Evolutionary conservation across 2,888 invertebrate species (phyloP).

Genomic region (Baronia brevicornis): DNA sequence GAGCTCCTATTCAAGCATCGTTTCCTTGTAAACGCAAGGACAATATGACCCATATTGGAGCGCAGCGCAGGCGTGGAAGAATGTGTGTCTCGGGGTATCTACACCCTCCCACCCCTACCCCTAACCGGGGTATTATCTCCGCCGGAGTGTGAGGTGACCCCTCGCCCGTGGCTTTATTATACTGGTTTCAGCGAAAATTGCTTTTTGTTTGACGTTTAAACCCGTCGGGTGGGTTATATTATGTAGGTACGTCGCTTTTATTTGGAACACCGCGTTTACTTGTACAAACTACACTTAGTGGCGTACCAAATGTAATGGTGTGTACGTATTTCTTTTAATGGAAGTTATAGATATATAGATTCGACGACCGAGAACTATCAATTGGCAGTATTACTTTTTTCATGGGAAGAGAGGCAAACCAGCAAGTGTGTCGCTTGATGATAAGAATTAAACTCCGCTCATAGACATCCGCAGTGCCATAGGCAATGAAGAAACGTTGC

Average conservation of each 20-base stretch:
- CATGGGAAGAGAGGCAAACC: no score
- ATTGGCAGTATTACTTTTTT: no score
- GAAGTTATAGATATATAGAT: no score
- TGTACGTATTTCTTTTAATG: no score
- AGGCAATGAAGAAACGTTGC: no score
- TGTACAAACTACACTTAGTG: no score
- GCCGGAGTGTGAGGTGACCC: constrained; percentile 27
- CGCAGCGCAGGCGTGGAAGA: constrained; percentile 60
- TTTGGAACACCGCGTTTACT: constrained; percentile 18
- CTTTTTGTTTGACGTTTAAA: constrained; percentile 34
- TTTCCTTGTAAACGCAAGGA: constrained; percentile 32
- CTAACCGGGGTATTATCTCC: constrained; percentile 40
- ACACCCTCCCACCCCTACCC: constrained; percentile 22
- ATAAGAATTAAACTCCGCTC: no score
- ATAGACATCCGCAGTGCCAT: no score
- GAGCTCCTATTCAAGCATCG: constrained; percentile 17
- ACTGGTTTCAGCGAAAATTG: constrained; percentile 37
- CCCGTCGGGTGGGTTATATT: constrained; percentile 19
- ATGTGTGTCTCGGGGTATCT: constrained; percentile 49
- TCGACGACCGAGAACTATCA: no score
- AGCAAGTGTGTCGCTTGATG: no score
- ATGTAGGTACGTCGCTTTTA: constrained; percentile 20
- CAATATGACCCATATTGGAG: constrained; percentile 61
- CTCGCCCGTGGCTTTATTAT: constrained; percentile 33
- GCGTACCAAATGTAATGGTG: no score